Evolutionary conservation across 2,113 vertebrate genomes (phyloP), one percentile per base, ranked within the genome.

Genomic region (Tragelaphus scriptus): DNA sequence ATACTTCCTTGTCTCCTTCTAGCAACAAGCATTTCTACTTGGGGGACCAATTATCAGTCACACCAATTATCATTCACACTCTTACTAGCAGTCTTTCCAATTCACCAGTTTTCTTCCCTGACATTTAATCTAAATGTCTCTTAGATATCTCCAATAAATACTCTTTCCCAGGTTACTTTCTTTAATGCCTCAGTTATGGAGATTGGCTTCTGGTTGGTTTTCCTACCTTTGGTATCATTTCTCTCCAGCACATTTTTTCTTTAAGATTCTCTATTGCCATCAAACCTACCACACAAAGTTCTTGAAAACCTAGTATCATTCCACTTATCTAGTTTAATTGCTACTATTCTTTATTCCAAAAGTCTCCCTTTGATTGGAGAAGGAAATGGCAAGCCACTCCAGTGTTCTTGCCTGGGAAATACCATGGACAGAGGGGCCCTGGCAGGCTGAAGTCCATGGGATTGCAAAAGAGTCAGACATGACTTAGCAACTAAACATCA

Each of bases 1-100:
- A 28, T 26, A 92, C n/a, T 90, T 80, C 23, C 51, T 90, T 95
- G 90, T 47, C 84, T 97, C 81, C 89, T 82, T 81, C 25, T 88
- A 49, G n/a, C 40, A 97, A 91, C 12, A 85, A 79, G 47, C 19
- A 94, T 95, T 88, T 97, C 75, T 17, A 90, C 28, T 85, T 90
- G n/a, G 13, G 63, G 81, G 47, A 88, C 19, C 88, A 94, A 93
- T 12, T 68, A 71, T 17, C 32, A 95, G 12, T 90, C 88, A 94
- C 36, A 95, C n/a, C 19, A 12, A 40, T 12, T 75, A 40, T 13
- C 68, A 95, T 85, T 53, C 84, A 32, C 26, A 75, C 3, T 91
- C 15, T 21, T 49, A 97, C 56, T 36, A 82, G 16, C 71, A 90
- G 65, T 94, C 14, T 88, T 91, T 26, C 13, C 13, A 96, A 47